Evolutionary conservation across 2,113 vertebrate genomes (phyloP), one percentile per base, ranked within the genome.

Genomic region (Syngnathus floridae): DNA sequence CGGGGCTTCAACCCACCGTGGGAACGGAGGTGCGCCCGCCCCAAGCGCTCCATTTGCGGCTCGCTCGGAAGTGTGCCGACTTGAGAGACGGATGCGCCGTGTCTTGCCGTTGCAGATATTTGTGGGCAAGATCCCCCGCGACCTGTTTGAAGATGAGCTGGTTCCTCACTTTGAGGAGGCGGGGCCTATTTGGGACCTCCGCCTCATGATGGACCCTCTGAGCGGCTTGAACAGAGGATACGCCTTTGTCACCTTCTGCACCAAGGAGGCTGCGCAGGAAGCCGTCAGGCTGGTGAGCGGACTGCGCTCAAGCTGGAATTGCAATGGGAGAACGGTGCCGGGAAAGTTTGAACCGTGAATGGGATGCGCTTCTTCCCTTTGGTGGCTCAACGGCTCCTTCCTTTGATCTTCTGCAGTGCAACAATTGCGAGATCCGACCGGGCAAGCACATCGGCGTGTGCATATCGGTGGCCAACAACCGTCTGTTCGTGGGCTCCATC

Each of bases 401-500:
- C 11, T 1, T 13, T 31, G 26, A 0, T 36, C 54, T 37, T 19
- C 84, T 78, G 52, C 85, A 99, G 97, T 97, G 94, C 87, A 98
- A 99, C 87, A 98, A 98, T 88, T 92, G 94, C 78, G 96, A 99
- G 92, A 98, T 99, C 73, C 95, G 97, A 69, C 93, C 96, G 12
- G 95, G 95, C 74, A 99, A 99, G 84, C 96, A 98, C 81, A 96
- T 99, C 56, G 97, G 97, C 45, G 97, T 98, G 51, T 99, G 97
- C 83, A 98, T 99, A 89, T 99, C 97, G 13, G 97, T 98, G 72
- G 96, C 97, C 87, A 99, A 99, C 92, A 99, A 99, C 91, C 91
- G 97, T 66, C 93, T 99, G 78, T 99, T 99, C 78, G 97, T 99
- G 81, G 97, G 97, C 63, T 99, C 97, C 79, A 99, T 99, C 86